phyloP scores from a whole-genome alignment of 2,888 invertebrate species.

The Spatulosminthurus flaviceps region DNA sequence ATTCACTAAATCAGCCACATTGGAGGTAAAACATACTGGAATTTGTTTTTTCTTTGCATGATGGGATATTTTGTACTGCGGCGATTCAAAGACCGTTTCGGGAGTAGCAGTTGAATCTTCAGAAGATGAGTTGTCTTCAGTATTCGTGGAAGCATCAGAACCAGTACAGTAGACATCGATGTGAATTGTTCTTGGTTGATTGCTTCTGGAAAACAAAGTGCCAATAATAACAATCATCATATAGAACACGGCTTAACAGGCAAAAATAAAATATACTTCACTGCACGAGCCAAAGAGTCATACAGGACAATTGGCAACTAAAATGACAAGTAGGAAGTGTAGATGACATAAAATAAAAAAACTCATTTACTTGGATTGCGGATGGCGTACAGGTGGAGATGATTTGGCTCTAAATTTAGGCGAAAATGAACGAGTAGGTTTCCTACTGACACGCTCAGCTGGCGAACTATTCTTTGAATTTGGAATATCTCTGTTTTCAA shows the following conservation, averaged over 20 bases:
- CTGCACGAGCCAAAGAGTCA: neutral
- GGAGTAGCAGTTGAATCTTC: conserved; percentile 71
- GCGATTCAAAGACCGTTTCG: conserved; percentile 74
- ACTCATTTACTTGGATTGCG: conserved; percentile 15
- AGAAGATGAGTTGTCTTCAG: conserved; percentile 65
- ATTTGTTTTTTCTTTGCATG: conserved; percentile 64
- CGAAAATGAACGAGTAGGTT: conserved; percentile 25
- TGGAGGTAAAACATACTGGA: conserved; percentile 48
- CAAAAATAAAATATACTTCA: too few species aligned
- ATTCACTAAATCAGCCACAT: conserved; percentile 42
- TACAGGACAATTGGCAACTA: neutral
- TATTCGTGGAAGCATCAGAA: conserved; percentile 67
- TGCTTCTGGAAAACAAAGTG: conserved; percentile 31
- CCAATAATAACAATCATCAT: conserved; percentile 27
- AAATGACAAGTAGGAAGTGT: neutral
- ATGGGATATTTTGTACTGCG: conserved; percentile 72
- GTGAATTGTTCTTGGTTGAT: conserved; percentile 74
- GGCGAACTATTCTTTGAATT: conserved; percentile 19
- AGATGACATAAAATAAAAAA: neutral
- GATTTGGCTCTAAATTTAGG: conserved; percentile 43
- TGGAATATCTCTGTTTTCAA: conserved; percentile 23
- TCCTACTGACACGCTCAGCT: conserved; percentile 29
- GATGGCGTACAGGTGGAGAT: conserved; percentile 36
- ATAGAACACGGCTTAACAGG: too few species aligned
- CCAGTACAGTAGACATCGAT: conserved; percentile 81